Conservation (phyloP, 2,113 vertebrate genomes). For the Phylloscopus trochiloides region DNA sequence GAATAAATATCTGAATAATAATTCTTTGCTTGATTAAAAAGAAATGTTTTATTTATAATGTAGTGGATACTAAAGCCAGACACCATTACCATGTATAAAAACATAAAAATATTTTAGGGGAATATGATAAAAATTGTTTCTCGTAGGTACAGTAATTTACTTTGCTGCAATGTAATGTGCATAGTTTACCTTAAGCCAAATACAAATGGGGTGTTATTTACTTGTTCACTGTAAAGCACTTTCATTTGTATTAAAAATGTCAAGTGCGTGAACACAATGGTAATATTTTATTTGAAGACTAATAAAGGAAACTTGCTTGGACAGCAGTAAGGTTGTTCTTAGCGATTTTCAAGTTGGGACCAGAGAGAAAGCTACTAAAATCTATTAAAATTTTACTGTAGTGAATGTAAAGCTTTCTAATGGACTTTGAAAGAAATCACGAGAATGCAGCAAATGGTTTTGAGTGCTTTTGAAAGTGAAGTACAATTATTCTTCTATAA, state of each 20-base stretch:
- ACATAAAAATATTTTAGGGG: background rate
- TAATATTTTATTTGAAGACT: background rate
- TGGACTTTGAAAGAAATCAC: background rate
- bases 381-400: background rate
- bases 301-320: background rate
- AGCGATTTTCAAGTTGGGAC: background rate
- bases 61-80: background rate
- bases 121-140: background rate
- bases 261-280: background rate
- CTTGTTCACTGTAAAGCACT: background rate
- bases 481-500: background rate
- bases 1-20: background rate
- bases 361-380: background rate
- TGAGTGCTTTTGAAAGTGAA: background rate
- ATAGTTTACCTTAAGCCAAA: background rate
- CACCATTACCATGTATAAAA: background rate
- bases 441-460: background rate
- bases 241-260: background rate
- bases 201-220: background rate
- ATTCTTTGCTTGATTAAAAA: background rate
- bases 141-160: background rate
- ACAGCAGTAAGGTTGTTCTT: background rate
- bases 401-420: background rate
- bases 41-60: background rate
- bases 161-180: background rate